A percentile compares a stretch with the other conserved stretches of the same genome.
phyloP scores from a whole-genome alignment of 2,888 invertebrate genomes.

The Creontiades dilutus region DNA sequence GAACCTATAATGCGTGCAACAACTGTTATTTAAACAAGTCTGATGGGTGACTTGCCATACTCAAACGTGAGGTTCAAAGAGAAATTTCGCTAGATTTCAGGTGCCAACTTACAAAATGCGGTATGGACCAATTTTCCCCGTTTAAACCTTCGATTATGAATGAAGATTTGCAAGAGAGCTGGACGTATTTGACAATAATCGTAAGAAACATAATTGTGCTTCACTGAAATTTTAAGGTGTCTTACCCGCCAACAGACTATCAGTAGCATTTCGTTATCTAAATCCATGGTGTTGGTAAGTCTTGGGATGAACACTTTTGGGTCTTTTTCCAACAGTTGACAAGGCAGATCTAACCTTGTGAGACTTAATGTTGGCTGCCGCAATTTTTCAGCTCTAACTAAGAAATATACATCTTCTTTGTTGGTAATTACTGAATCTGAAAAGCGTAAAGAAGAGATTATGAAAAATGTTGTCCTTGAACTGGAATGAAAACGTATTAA shows the following conservation, averaged over 20 bases:
- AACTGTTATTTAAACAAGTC: too few species aligned
- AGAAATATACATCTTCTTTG: constrained; percentile 32
- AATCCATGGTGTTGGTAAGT: constrained; percentile 17
- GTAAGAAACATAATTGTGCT: too few species aligned
- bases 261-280: constrained; percentile 51
- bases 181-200: too few species aligned
- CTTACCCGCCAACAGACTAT: constrained; percentile 59
- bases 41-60: too few species aligned
- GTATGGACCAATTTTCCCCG: too few species aligned
- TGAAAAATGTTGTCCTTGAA: not conserved
- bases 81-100: too few species aligned
- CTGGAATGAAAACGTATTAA: not conserved
- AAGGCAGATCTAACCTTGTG: not conserved
- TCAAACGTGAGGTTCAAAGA: too few species aligned
- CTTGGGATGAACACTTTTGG: not conserved
- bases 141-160: too few species aligned
- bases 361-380: not conserved
- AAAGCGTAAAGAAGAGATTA: not conserved
- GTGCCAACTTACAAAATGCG: too few species aligned
- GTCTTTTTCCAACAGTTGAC: not conserved
- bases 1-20: too few species aligned
- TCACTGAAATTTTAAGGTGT: too few species aligned
- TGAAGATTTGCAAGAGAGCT: too few species aligned
- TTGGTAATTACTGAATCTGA: constrained; percentile 40
- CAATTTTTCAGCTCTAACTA: constrained; percentile 34